phyloP scores from a whole-genome alignment of 2,797 vertebrate species.

The Margarornis squamiger region DNA sequence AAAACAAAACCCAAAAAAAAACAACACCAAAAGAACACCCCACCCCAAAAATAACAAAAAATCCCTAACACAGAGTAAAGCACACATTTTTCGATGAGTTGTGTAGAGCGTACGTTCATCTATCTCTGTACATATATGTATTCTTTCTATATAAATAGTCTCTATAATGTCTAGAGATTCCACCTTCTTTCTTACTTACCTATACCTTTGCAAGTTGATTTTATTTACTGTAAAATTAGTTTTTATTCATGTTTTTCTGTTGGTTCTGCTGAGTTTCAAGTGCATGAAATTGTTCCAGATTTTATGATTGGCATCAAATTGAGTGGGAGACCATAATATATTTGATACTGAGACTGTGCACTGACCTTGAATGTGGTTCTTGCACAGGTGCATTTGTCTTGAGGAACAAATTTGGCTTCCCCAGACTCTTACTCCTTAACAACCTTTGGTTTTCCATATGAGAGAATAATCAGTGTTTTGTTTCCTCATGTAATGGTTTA shows the following conservation, averaged over 20 bases:
- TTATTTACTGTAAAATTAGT: background rate
- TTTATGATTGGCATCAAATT: background rate
- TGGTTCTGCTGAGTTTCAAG: background rate
- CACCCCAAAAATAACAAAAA: background rate
- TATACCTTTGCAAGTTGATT: background rate
- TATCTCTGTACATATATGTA: background rate
- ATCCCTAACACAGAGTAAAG: background rate
- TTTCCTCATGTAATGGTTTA: slow-evolving; percentile 25
- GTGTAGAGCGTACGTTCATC: background rate
- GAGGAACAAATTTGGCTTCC: background rate
- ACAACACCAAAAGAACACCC: too few relatives aligned
- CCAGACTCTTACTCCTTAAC: background rate
- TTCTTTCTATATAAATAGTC: background rate
- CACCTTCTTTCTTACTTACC: background rate
- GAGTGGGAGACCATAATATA: background rate
- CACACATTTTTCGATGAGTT: background rate
- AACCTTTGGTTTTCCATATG: background rate
- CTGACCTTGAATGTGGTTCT: background rate
- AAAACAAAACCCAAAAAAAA: too few relatives aligned
- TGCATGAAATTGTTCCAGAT: background rate
- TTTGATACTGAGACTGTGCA: background rate
- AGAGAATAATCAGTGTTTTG: slow-evolving; percentile 16
- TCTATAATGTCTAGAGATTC: background rate
- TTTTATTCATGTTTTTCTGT: background rate
- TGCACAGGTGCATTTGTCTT: background rate